Base-by-base conservation (phyloP, 1,140 invertebrate genomes). In the Drosophila erecta region DNA sequence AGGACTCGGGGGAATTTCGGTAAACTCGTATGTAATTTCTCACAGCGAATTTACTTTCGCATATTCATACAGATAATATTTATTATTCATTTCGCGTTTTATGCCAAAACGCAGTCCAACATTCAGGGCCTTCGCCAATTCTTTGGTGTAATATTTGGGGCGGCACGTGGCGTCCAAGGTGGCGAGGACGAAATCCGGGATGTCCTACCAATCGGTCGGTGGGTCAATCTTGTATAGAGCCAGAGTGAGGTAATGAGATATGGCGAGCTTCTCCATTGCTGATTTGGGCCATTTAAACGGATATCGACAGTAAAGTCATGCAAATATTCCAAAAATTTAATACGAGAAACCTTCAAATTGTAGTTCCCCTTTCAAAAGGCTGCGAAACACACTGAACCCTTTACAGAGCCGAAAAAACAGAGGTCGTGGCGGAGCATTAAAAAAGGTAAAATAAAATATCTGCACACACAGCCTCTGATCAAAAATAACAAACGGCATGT, bases 401-500 rank as follows among this genome's bases (percentile, higher is more conserved):
- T 86, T 49, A 6, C n/a, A 27, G 11, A 24, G 8, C 10, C 37
- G 15, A 24, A 44, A 30, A 46, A 20, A 11, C 17, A 53, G 57
- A 62, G 53, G 58, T 64, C 37, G 51, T 41, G 46, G 12, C n/a
- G 43, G 30, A 15, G 17, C 27, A 47, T 46, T 15, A n/a, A 17
- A 69, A 58, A 78, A 66, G 60, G 59, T 60, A 46, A 61, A 61
- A 65, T 58, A 79, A 71, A 67, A 76, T 74, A 56, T 73, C 58
- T 84, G 65, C 38, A 20, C 61, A 70, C 49, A 51, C 64, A 41
- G 64, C 44, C 65, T 50, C 74, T 81, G 69, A 81, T 75, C 65
- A 81, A 75, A 86, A 81, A 86, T 86, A 81, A 86, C 77, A 86
- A 81, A 81, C 81, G 81, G 73, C 77, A 81, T 85, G 81, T 76